Base-by-base conservation (phyloP, 2,797 vertebrate species). In the Columba guinea region DNA sequence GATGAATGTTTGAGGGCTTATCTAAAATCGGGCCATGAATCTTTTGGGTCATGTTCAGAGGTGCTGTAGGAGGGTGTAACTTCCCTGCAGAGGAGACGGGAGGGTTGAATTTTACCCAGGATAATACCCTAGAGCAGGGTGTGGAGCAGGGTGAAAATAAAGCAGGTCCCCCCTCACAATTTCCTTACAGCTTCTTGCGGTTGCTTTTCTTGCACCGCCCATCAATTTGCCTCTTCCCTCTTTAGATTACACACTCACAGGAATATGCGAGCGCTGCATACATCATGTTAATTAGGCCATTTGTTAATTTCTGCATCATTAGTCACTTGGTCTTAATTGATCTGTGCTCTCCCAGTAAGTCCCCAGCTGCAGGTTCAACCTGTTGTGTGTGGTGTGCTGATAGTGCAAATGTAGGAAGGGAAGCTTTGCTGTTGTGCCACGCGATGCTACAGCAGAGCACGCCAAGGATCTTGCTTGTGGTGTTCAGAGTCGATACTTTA, bases 31-130 rank as follows among this genome's bases (percentile, higher is more conserved):
- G 44, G 14, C 68, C 2, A 0, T 48, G 85, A 75, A 89, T 93
- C 90, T 95, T 85, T 75, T 93, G 86, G 90, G 88, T 73, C 7
- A 2, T 55, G 86, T 93, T 96, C 91, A 93, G 93, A 96, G 86
- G 75, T 94, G 93, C 84, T 74, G 58, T 73, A 84, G 90, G 81
- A 94, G 95, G 95, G 94, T 96, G 95, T 95, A 94, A 81, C 93
- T 90, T 94, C 78, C 51, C 23, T 85, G 75, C 62, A 87, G 81
- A 95, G 75, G 90, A 95, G 92, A 49, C 19, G 37, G 44, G 51
- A 95, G 93, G 27, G 46, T 21, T 91, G 84, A 65, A 24, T 96
- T 91, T 80, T 95, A 87, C 78, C 26, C 28, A 30, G 67, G 68
- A 73, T 96, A 87, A 92, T 87, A 92, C 85, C 84, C 16, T 11